A percentile compares a stretch with the other conserved stretches of the same genome.
Evolutionary conservation across 2,888 invertebrate species (phyloP).

Genomic region (Operophtera brumata): DNA sequence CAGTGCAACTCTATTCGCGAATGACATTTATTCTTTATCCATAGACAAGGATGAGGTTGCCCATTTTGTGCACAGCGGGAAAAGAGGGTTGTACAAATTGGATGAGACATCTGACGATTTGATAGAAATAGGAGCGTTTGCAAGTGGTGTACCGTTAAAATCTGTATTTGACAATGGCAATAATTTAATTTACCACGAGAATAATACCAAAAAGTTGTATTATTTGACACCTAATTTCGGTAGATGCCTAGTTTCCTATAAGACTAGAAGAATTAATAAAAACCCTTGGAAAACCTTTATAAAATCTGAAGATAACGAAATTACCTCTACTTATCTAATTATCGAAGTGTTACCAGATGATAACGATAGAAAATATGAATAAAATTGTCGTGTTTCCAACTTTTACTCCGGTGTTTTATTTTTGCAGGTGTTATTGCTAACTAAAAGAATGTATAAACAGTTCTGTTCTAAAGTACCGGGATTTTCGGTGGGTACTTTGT

Average conservation of each 20-base stretch:
- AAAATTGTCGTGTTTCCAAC: no score
- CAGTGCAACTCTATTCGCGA: slow-evolving; percentile 44
- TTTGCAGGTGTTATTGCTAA: no score
- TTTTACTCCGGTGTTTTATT: no score
- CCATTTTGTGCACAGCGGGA: slow-evolving; percentile 55
- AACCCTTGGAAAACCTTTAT: slow-evolving; percentile 14
- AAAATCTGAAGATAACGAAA: slow-evolving; percentile 6
- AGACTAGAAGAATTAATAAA: background rate
- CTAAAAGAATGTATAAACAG: no score
- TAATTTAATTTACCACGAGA: slow-evolving; percentile 59
- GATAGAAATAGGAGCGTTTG: slow-evolving; percentile 54
- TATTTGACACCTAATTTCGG: slow-evolving; percentile 56
- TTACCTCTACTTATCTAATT: background rate
- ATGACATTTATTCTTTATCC: slow-evolving; percentile 52
- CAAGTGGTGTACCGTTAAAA: slow-evolving; percentile 46
- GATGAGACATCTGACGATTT: slow-evolving; percentile 45
- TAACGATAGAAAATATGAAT: background rate
- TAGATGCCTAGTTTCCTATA: slow-evolving; percentile 44
- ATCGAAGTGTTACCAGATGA: background rate
- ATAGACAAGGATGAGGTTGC: slow-evolving; percentile 53
- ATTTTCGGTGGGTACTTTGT: no score
- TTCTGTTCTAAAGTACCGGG: no score
- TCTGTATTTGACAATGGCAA: slow-evolving; percentile 59
- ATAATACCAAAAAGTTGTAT: slow-evolving; percentile 47
- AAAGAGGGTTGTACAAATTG: slow-evolving; percentile 54